phyloP scores from a whole-genome alignment of 2,113 vertebrate species.

The Cnemophilus loriae region DNA sequence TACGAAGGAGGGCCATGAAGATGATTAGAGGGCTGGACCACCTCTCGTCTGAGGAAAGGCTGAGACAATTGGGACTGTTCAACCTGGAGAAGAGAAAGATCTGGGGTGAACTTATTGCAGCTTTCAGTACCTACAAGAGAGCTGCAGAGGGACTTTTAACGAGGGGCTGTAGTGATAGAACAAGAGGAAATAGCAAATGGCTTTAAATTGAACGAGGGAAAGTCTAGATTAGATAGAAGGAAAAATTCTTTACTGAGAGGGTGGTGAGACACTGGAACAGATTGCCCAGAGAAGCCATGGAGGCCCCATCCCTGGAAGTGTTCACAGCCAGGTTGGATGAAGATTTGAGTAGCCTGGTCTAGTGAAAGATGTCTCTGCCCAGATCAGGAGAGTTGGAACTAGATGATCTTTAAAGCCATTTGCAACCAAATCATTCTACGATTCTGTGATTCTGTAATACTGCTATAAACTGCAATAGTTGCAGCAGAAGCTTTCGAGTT shows the following conservation, averaged over 20 bases:
- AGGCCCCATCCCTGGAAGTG: accelerated
- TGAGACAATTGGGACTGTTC: not conserved
- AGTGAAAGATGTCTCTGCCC: not conserved
- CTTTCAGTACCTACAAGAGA: not conserved
- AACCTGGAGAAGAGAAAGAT: not conserved
- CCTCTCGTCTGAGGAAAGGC: not conserved
- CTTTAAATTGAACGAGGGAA: not conserved
- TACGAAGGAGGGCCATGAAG: not conserved
- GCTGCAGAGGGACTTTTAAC: not conserved
- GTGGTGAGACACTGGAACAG: not conserved
- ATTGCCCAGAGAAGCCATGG: not conserved
- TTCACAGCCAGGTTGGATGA: not conserved
- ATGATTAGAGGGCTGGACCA: not conserved
- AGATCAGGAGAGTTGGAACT: not conserved
- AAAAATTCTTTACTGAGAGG: not conserved
- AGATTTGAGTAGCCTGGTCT: not conserved
- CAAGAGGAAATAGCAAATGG: not conserved
- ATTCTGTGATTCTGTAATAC: not conserved
- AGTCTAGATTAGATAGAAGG: not conserved
- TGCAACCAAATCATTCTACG: not conserved
- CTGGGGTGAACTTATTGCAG: not conserved
- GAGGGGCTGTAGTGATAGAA: not conserved
- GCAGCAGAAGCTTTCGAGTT: not conserved
- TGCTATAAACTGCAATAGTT: not conserved
- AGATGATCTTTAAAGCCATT: not conserved